Percentiles rank a stretch among this genome's conserved stretches.
Evolutionary conservation across 2,797 vertebrate genomes (phyloP).

Genomic region (Columba guinea): DNA sequence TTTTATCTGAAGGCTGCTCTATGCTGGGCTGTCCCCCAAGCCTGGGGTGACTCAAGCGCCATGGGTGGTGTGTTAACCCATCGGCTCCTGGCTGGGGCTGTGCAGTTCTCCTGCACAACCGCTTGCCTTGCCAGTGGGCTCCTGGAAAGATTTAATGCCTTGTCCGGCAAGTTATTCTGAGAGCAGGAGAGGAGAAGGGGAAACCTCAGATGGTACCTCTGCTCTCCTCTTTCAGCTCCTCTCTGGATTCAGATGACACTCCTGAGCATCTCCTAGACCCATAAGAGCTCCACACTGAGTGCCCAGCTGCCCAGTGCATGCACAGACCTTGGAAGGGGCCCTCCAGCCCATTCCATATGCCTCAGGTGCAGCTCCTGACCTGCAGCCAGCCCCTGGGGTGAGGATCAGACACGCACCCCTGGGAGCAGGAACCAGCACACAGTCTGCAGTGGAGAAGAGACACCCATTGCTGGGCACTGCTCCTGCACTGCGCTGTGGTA

Average conservation of each 20-base stretch:
- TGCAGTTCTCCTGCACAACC: neutral
- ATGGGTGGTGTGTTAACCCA: neutral
- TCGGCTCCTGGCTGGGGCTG: neutral
- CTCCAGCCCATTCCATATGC: neutral
- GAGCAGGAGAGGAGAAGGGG: neutral
- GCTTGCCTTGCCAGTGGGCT: neutral
- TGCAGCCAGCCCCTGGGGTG: fast-evolving
- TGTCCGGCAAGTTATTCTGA: neutral
- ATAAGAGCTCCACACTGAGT: neutral
- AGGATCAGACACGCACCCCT: neutral
- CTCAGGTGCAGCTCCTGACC: neutral
- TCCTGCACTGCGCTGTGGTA: neutral
- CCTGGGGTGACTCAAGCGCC: neutral
- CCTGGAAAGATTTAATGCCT: neutral
- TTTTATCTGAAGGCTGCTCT: slow-evolving; percentile 49
- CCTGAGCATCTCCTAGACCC: neutral
- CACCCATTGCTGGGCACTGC: neutral
- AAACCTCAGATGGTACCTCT: neutral
- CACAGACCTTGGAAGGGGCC: neutral
- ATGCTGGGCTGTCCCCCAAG: slow-evolving; percentile 7
- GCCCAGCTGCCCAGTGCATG: neutral
- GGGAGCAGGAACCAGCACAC: neutral
- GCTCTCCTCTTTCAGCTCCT: neutral
- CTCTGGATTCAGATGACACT: neutral
- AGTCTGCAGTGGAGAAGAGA: neutral